Conservation (phyloP, 1,140 invertebrate genomes). For the Polyergus mexicanus region DNA sequence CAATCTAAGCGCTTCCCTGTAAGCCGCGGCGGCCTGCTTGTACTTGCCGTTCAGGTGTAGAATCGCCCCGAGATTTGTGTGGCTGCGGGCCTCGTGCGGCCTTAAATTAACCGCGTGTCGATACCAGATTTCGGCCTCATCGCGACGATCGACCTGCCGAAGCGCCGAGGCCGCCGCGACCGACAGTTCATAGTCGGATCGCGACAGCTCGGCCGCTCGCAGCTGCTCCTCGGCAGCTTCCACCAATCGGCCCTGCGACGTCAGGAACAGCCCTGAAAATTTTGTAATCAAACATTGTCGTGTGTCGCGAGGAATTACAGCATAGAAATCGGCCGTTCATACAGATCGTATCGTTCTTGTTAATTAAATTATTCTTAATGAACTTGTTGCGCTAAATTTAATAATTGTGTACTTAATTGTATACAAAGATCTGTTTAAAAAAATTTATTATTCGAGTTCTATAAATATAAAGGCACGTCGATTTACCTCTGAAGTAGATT, state of each 20-base stretch:
- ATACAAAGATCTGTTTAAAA: not conserved
- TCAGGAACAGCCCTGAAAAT: constrained; percentile 94
- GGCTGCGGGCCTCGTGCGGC: constrained; percentile 94
- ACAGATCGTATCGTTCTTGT: not conserved
- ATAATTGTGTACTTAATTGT: not conserved
- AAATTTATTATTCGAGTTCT: not conserved
- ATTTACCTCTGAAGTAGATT: not conserved
- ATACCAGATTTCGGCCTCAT: constrained; percentile 95
- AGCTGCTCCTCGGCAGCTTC: constrained; percentile 94
- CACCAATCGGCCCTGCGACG: constrained; percentile 90
- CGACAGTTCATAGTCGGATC: constrained; percentile 93
- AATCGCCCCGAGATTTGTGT: constrained; percentile 97
- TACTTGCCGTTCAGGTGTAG: constrained; percentile 96
- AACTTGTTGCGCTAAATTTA: not conserved
- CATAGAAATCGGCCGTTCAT: not conserved
- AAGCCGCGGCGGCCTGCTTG: constrained; percentile 93
- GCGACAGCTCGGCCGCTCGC: constrained; percentile 91
- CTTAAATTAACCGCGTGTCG: constrained; percentile 90
- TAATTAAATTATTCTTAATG: not conserved
- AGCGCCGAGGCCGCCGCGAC: constrained; percentile 95
- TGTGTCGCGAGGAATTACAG: not conserved
- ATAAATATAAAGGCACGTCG: not conserved
- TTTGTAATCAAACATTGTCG: constrained; percentile 26
- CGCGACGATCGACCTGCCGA: constrained; percentile 91
- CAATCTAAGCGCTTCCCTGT: constrained; percentile 93